phyloP scores from a whole-genome alignment of 2,888 invertebrate genomes.

The Druceiella hillmani region DNA sequence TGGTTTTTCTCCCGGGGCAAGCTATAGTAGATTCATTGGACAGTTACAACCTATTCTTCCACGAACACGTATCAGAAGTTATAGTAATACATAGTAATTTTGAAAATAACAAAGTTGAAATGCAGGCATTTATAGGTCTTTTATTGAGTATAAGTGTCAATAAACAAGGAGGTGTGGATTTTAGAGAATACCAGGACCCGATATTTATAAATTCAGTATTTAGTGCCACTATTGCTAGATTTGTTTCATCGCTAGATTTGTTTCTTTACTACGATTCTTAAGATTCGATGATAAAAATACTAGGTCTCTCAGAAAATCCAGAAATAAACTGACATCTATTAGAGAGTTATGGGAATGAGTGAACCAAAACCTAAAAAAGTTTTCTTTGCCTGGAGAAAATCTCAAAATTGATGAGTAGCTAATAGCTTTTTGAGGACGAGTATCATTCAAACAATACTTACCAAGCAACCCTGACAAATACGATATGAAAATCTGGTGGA shows the following conservation, averaged over 20 bases:
- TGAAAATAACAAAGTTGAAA: constrained; percentile 3
- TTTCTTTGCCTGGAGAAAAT: constrained; percentile 5
- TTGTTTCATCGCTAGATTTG: constrained; percentile 5
- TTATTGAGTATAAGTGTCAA: constrained; percentile 7
- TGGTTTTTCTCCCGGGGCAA: constrained; percentile 2
- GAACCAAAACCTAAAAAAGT: constrained; percentile 4
- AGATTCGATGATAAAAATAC: constrained; percentile 7
- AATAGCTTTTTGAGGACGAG: too few species aligned
- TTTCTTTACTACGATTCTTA: constrained; percentile 5
- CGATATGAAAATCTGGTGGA: too few species aligned
- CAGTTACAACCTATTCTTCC: constrained; percentile 2
- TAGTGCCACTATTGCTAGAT: constrained; percentile 3
- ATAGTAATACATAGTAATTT: constrained; percentile 3
- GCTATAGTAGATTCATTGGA: constrained; percentile 2
- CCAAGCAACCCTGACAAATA: too few species aligned
- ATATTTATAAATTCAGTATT: constrained; percentile 5
- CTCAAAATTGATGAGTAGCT: too few species aligned
- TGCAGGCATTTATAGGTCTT: constrained; percentile 6
- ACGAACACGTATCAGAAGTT: constrained; percentile 1
- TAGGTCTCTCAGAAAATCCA: constrained; percentile 5
- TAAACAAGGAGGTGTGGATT: constrained; percentile 1
- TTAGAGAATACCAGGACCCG: constrained; percentile 6
- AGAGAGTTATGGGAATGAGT: constrained; percentile 5
- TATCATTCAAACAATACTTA: too few species aligned
- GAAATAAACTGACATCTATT: constrained; percentile 6